Evolutionary conservation across 1,140 invertebrate species (phyloP), one percentile per base, ranked within the genome.

Genomic region (Lordiphosa clarofinis): DNA sequence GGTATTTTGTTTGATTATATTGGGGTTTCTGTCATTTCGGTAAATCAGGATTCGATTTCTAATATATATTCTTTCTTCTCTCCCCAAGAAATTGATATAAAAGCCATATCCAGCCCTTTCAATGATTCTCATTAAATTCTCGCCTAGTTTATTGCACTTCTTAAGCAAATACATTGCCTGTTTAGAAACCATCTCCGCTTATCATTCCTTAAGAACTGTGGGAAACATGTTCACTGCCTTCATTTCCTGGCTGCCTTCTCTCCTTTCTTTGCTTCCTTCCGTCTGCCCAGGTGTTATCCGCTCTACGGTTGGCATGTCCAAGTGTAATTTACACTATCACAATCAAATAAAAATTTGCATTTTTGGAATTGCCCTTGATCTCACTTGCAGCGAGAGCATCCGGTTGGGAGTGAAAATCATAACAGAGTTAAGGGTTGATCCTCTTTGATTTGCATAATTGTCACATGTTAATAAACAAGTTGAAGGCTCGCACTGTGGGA

Each of bases 401-500:
- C 75, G 75, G 75, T 62, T 62, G 19, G 53, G 39, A 36, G 37
- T 49, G 15, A 50, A 58, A 42, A 64, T 64, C 74, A 70, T 56
- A 61, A 37, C 62, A 61, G 37, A 57, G 33, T n/a, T 24, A 33
- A 42, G 44, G 37, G 28, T 39, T 35, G 42, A 55, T 56, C 39
- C 5, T 24, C 56, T 61, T 73, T 57, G 60, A 57, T 79, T 71
- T 62, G 42, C 70, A 82, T 81, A 76, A 84, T 81, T 81, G 78
- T 76, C 78, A 76, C 78, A 78, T 69, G 74, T 73, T 69, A 65
- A 81, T 65, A 74, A 81, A 69, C 75, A 84, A 78, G 78, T 76
- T 59, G 48, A 39, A 11, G 21, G 15, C 47, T 43, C 9, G 4
- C 5, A 10, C 55, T 69, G 53, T 82, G 76, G 78, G 72, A n/a